Percentiles rank a stretch among this genome's conserved stretches.
These are phyloP conservation scores for Mobula birostris DNA, from an alignment of 2,113 vertebrate species.

Conservation along the genomic window DNA sequence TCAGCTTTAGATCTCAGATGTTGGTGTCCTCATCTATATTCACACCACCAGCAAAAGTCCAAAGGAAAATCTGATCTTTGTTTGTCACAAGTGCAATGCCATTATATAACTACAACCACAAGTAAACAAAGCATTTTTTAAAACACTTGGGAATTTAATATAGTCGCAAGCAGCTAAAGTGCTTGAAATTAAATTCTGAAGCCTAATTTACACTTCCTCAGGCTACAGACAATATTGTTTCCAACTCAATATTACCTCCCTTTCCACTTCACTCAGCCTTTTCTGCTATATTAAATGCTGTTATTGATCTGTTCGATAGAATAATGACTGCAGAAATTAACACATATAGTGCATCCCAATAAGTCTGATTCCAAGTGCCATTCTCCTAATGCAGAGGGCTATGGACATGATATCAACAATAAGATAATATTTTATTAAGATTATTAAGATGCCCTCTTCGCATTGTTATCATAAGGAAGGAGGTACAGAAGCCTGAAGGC, in stretches of 20 bases:
- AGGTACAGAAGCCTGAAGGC: too few species aligned
- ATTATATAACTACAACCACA: background rate
- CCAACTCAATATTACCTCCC: background rate
- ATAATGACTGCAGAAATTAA: background rate
- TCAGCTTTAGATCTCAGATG: background rate
- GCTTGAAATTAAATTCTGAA: background rate
- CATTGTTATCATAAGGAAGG: too few species aligned
- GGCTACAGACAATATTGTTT: background rate
- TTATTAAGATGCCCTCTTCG: too few species aligned
- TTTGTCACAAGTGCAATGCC: background rate
- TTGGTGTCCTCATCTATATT: background rate
- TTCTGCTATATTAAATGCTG: background rate
- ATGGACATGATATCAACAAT: background rate
- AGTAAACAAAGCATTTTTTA: background rate
- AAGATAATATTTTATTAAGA: background rate
- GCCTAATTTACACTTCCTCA: background rate
- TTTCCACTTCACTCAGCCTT: background rate
- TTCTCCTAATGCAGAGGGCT: background rate
- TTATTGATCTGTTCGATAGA: background rate
- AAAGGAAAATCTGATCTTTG: background rate
- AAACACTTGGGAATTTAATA: slow-evolving; percentile 7
- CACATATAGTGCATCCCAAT: background rate
- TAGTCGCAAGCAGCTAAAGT: background rate
- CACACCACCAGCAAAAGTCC: background rate
- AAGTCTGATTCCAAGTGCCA: background rate